These are phyloP conservation scores for Crypturellus tataupa DNA, from an alignment of 2,797 vertebrate genomes.

Conservation along the genomic window DNA sequence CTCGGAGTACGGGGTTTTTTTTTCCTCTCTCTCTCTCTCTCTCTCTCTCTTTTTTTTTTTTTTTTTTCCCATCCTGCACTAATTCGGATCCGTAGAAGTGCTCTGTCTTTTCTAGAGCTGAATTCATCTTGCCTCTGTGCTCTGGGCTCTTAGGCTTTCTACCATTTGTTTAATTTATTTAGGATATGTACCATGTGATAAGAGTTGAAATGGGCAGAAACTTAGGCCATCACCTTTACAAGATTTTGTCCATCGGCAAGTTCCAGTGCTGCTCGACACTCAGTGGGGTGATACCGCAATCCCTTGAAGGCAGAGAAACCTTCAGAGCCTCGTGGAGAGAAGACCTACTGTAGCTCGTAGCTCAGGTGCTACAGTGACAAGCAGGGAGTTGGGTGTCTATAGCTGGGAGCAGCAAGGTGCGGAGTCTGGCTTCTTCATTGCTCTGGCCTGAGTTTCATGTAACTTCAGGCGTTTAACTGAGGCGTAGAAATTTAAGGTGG, in stretches of 20 bases:
- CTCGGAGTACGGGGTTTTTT: neutral
- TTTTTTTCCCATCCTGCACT: neutral
- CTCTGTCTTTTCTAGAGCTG: neutral
- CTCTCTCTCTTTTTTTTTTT: too few species aligned
- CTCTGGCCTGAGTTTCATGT: neutral
- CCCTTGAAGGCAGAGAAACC: neutral
- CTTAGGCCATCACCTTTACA: neutral
- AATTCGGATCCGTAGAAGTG: neutral
- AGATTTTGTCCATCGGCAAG: neutral
- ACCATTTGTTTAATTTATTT: neutral
- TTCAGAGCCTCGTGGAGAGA: neutral
- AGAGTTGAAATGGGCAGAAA: neutral
- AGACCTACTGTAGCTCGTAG: neutral
- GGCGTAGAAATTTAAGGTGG: neutral
- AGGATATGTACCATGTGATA: neutral
- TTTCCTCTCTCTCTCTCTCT: too few species aligned
- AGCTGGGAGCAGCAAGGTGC: neutral
- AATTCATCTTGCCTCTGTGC: neutral
- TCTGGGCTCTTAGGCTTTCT: neutral
- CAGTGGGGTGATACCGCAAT: neutral
- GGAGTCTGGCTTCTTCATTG: neutral
- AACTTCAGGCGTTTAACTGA: neutral
- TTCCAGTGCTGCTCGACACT: accelerated
- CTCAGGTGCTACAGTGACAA: neutral
- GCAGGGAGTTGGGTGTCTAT: neutral